Conservation (phyloP, 2,797 vertebrate genomes). For the Pogoniulus pusillus region DNA sequence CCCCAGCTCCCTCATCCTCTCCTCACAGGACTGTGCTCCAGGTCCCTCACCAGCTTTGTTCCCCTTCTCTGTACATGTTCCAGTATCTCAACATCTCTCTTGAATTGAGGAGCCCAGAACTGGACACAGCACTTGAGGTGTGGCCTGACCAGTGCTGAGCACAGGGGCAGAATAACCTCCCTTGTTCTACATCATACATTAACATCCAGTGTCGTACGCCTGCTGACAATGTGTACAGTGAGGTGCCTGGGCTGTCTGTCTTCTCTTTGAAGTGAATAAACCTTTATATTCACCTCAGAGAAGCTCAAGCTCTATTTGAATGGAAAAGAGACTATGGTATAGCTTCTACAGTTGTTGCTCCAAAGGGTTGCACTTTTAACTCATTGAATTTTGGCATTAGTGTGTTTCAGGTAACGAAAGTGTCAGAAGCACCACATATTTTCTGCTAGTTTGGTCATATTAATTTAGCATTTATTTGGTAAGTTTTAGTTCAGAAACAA, state of each 20-base stretch:
- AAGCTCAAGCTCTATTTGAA: background rate
- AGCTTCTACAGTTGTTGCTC: background rate
- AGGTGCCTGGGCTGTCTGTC: background rate
- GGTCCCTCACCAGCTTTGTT: no score
- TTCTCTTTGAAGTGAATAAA: background rate
- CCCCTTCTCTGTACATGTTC: no score
- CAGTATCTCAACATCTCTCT: no score
- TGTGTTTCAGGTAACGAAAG: background rate
- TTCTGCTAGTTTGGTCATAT: background rate
- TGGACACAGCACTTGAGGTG: no score
- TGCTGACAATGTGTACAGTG: background rate
- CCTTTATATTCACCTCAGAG: background rate
- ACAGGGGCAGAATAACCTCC: no score
- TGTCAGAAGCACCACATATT: background rate
- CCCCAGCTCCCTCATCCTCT: no score
- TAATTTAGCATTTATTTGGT: background rate
- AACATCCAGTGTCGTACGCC: background rate
- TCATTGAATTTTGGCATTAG: background rate
- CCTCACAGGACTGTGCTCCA: no score
- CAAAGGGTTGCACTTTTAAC: background rate
- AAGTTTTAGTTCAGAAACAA: background rate
- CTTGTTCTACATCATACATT: no score
- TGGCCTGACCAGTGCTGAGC: no score
- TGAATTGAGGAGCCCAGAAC: no score
- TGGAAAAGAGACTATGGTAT: background rate